phyloP scores from a whole-genome alignment of 1,140 invertebrate species.

The Heliothis subflexa region DNA sequence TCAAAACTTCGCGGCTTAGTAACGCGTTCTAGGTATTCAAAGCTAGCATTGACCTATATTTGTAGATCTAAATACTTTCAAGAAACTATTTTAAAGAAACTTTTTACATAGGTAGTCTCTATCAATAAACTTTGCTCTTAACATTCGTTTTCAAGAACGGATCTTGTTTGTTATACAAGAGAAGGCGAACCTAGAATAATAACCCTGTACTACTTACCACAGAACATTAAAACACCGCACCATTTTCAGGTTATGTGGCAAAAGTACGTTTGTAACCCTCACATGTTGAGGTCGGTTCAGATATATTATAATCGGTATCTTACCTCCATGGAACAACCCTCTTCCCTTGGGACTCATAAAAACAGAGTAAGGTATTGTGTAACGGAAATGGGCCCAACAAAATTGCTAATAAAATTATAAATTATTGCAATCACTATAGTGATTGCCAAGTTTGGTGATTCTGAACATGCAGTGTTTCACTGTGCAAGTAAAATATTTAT shows the following conservation, averaged over 20 bases:
- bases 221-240: conserved; percentile 49
- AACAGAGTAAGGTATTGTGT: neutral
- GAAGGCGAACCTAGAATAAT: conserved; percentile 22
- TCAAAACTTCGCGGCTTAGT: too few relatives aligned
- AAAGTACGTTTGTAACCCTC: conserved; percentile 15
- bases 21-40: too few relatives aligned
- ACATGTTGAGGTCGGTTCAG: conserved; percentile 18
- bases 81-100: too few relatives aligned
- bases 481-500: too few relatives aligned
- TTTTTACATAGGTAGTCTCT: too few relatives aligned
- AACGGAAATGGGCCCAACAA: too few relatives aligned
- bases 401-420: conserved; percentile 8
- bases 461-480: too few relatives aligned
- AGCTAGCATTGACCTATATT: too few relatives aligned
- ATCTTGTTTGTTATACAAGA: neutral
- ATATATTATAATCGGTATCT: neutral
- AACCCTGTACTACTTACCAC: conserved; percentile 32
- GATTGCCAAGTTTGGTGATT: neutral
- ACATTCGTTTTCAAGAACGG: neutral
- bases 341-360: neutral
- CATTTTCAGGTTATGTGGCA: conserved; percentile 48
- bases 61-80: too few relatives aligned
- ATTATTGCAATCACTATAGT: neutral
- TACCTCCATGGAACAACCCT: conserved; percentile 10
- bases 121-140: too few relatives aligned